Base-by-base conservation (phyloP, 2,888 invertebrate species). In the Eupithecia inturbata region DNA sequence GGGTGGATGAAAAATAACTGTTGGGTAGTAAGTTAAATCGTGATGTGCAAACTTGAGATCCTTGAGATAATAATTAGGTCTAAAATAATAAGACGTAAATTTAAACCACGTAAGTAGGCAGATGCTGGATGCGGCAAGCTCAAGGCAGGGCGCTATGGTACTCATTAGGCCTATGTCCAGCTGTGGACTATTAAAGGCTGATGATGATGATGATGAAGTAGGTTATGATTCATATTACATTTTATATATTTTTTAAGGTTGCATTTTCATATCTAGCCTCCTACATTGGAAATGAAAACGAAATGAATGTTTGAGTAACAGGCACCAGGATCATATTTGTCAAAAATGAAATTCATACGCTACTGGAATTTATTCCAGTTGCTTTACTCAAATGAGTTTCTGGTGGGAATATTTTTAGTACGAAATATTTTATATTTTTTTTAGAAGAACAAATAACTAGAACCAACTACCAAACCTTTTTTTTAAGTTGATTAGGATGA, bases 231-330 rank as follows among this genome's bases (percentile, higher is more conserved):
- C n/a, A n/a, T n/a, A n/a, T n/a, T n/a, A n/a, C n/a, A n/a, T n/a
- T n/a, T n/a, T n/a, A 39, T 39, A 12, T 12, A 39, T 39, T 41
- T 31, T 28, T 31, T 33, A 62, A 19, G 14, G 9, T 63, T 36
- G 31, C 10, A 41, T 66, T 66, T 66, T 3, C 26, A 66, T 26
- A 6, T 64, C 12, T 14, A 36, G 16, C 28, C 22, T 33, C 16
- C 57, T 19, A 36, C 33, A 57, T 69, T 28, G 75, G 63, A 72
- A 75, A 72, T 75, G 70, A 70, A 72, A 75, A 72, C 70, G 72
- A 72, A 75, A 75, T 75, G 64, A 75, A 75, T 75, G 68, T 73
- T 75, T 72, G 75, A 73, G 73, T 70, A 73, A 68, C 70, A 45
- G 63, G 16, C 70, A 70, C 68, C 57, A 28, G 70, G 66, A 73